Base-by-base conservation (phyloP, 1,140 invertebrate genomes). In the Drosophila bifasciata region DNA sequence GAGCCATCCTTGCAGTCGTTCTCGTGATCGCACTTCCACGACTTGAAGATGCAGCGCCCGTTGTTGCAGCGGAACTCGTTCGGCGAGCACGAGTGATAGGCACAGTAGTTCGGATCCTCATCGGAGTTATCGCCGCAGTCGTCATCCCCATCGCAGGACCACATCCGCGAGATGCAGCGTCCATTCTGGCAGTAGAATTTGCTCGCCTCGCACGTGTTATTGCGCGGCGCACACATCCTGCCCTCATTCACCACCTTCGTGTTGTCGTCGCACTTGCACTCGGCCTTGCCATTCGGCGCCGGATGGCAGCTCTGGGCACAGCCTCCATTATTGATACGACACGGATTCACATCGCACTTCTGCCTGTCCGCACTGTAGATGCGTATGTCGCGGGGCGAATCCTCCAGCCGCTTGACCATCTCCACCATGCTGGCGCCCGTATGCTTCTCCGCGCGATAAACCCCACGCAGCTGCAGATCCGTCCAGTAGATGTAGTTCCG, bases 401-500 rank as follows among this genome's bases (percentile, higher is more conserved):
- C 96, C 90, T 97, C 98, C 11, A 98, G 92, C 7, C 97, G 94
- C 90, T 97, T 97, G 0, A 98, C 97, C 93, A 99, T 96, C 90
- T 98, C 97, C 6, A 98, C 94, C 94, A 98, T 97, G 76, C 98
- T 96, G 2, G 96, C 96, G 5, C 99, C 98, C 0, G 98, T 99
- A 76, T 99, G 97, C 92, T 99, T 99, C 81, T 99, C 97, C 0
- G 98, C 98, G 55, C 98, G 92, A 84, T 98, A 99, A 0, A 99
- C 97, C 1, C 98, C 98, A 21, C 97, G 93, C 0, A 99, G 91
- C 89, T 98, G 98, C 36, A 99, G 93, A 92, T 99, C 99, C 0
- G 98, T 99, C 97, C 98, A 99, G 91, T 99, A 99, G 49, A 99
- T 98, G 90, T 97, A 98, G 83, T 97, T 95, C 19, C 96, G 93